Conservation (phyloP, 2,797 vertebrate species). For the Euphonia xanthogaster region DNA sequence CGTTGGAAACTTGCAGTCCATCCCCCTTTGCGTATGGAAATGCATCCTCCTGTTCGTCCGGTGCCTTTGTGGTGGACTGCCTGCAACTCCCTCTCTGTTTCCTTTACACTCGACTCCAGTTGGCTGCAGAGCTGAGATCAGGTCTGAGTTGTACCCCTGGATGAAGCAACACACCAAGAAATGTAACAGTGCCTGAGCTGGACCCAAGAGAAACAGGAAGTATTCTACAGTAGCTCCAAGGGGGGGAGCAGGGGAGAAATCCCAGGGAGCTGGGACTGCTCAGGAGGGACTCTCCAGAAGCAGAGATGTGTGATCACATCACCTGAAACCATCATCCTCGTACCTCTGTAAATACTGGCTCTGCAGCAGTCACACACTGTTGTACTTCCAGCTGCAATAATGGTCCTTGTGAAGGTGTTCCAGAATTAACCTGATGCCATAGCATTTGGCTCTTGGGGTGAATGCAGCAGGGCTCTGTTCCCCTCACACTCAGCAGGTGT, state of each 20-base stretch:
- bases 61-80: not conserved
- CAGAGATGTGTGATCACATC: not conserved
- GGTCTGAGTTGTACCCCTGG: rapidly evolving
- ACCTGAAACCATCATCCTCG: not conserved
- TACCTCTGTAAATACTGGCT: not conserved
- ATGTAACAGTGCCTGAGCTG: rapidly evolving
- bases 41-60: not conserved
- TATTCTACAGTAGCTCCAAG: not conserved
- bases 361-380: rapidly evolving
- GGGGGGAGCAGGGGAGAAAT: not conserved
- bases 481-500: not conserved
- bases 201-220: not conserved
- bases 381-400: rapidly evolving
- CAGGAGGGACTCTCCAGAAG: not conserved
- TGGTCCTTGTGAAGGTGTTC: not conserved
- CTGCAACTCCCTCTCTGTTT: not conserved
- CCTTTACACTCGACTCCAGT: not conserved
- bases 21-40: not conserved
- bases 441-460: not conserved
- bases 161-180: not conserved
- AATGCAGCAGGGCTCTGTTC: not conserved
- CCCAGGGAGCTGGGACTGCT: not conserved
- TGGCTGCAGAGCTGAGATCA: not conserved
- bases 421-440: rapidly evolving
- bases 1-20: rapidly evolving